Base-by-base conservation (phyloP, 2,797 vertebrate genomes). In the Rhinella marina region DNA sequence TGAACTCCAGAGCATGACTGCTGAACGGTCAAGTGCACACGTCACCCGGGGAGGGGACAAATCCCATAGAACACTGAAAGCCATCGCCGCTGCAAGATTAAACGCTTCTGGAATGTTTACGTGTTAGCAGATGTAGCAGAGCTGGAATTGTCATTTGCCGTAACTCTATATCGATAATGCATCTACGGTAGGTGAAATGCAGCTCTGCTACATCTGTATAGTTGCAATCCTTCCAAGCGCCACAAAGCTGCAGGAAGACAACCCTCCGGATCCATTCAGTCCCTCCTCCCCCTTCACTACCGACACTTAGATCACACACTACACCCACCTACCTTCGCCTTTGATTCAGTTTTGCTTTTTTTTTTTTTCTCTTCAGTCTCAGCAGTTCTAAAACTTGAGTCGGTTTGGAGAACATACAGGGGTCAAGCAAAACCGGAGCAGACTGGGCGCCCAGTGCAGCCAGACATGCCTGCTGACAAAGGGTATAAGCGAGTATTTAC, bases 281-380 rank as follows among this genome's bases (percentile, higher is more conserved):
- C 93, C 94, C 95, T 94, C 95, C 95, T 27, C 19, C 9, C 93
- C 41, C 41, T 41, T 41, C 41, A 92, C 87, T 50, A 6, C 48
- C 27, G 10, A 23, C 87, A 72, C 83, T 48, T 13, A 82, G 91
- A 93, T 93, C 92, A 91, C 88, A 87, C 90, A 94, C 92, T 93
- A 92, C 91, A 93, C 91, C 91, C 95, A 94, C 96, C 95, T 97
- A 96, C 96, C 96, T 96, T 97, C 97, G 97, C 32, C 57, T 73
- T 96, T 96, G 95, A 25, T 82, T 68, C 5, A 54, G 32, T 21
- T 83, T 19, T 27, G 21, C 57, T 72, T 9, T 21, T 9, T 27
- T 50, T 56, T 19, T 29, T 48, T 57, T 94, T 92, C 94, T 6
- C 41, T 6, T 41, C 41, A 41, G 41, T 41, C 41, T 6, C 94